Evolutionary conservation across 2,113 vertebrate genomes (phyloP).

Genomic region (Osmerus mordax): DNA sequence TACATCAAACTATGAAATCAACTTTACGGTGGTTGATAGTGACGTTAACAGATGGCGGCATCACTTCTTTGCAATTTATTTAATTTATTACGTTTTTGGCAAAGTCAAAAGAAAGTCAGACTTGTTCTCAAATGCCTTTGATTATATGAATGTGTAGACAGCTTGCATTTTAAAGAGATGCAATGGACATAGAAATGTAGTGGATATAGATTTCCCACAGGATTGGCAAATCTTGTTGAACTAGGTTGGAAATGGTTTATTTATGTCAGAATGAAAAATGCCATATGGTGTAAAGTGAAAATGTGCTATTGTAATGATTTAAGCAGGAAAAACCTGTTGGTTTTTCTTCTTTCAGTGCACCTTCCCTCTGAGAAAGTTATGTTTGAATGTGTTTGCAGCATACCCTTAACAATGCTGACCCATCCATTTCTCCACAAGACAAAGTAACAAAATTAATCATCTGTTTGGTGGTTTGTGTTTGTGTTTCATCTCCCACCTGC

Average conservation of each 20-base stretch:
- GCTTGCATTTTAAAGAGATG: conserved; percentile 4
- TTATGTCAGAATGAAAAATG: too few relatives aligned
- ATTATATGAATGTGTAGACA: conserved; percentile 23
- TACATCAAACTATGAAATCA: conserved; percentile 27
- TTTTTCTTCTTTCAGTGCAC: too few relatives aligned
- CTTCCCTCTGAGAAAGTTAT: background rate
- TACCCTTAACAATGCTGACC: conserved; percentile 1
- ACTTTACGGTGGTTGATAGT: conserved; percentile 28
- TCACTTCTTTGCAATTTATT: conserved; percentile 36
- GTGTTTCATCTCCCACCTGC: conserved; percentile 38
- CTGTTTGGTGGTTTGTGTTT: conserved; percentile 26
- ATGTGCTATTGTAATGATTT: too few relatives aligned
- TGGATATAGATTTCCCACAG: too few relatives aligned
- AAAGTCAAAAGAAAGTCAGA: conserved; percentile 62
- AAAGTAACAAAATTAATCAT: conserved; percentile 52
- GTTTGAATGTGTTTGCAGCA: background rate
- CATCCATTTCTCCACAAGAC: conserved; percentile 27
- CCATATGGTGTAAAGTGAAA: too few relatives aligned
- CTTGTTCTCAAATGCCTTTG: conserved; percentile 24
- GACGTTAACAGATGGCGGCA: conserved; percentile 55
- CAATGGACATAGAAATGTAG: too few relatives aligned
- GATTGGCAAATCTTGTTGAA: too few relatives aligned
- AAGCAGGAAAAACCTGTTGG: too few relatives aligned
- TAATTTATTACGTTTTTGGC: conserved; percentile 44
- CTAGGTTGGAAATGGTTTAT: too few relatives aligned